phyloP scores from a whole-genome alignment of 2,113 vertebrate species.

The Poicephalus meyeri region DNA sequence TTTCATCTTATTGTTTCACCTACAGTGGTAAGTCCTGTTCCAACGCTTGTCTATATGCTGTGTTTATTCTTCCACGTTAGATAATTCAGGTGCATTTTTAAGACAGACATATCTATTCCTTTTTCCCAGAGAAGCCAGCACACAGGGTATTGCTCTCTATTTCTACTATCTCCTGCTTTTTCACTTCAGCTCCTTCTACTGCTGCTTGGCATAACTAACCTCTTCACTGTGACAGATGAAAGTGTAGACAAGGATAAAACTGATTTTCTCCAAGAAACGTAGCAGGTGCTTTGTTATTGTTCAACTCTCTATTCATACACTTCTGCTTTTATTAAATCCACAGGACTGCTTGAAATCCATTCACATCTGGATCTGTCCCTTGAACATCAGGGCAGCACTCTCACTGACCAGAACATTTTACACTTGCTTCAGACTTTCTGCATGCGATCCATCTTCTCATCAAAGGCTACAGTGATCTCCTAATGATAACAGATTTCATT shows the following conservation, averaged over 20 bases:
- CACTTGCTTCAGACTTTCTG: neutral
- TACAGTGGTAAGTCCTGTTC: neutral
- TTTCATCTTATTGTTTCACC: neutral
- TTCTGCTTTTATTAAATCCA: neutral
- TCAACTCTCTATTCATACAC: neutral
- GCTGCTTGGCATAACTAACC: neutral
- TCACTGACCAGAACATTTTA: neutral
- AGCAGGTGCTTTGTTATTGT: neutral
- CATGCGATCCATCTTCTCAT: neutral
- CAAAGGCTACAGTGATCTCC: neutral
- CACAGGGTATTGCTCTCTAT: neutral
- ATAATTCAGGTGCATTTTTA: neutral
- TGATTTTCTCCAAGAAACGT: neutral
- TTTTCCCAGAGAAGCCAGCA: neutral
- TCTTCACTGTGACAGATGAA: neutral
- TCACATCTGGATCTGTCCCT: fast-evolving
- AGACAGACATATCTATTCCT: neutral
- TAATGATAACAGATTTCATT: neutral
- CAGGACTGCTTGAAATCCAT: neutral
- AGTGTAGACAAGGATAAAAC: neutral
- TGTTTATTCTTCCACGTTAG: neutral
- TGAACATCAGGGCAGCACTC: neutral
- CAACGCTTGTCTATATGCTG: neutral
- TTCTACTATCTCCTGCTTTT: neutral
- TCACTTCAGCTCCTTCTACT: neutral